Base-by-base conservation (phyloP, 2,888 invertebrate genomes). In the Agrochola litura region DNA sequence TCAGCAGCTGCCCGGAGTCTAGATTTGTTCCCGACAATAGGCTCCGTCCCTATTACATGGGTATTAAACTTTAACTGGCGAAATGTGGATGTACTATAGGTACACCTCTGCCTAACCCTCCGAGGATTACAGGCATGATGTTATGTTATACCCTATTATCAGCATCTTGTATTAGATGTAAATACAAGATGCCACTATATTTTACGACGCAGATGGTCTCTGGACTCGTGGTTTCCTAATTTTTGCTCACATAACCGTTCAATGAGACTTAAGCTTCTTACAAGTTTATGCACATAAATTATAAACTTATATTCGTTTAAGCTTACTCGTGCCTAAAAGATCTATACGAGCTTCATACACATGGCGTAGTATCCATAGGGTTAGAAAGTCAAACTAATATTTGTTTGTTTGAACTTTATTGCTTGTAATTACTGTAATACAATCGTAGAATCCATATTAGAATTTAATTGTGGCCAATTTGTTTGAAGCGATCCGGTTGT, bases 371-470 rank as follows among this genome's bases (percentile, higher is more conserved):
- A 58, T 46, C 14, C 54, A 25, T 19, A 43, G 60, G 61, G 60
- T 71, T 77, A 37, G 25, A 56, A 76, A 85, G 61, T 81, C 61
- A 83, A 85, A 83, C 82, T 71, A 71, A 46, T 52, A 56, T 65
- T 77, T 68, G 60, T 64, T 64, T 22, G n/a, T 10, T 67, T 69
- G 46, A 56, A 66, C 22, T 83, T 77, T 83, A 83, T 84, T 82
- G 77, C 70, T 71, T 65, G 72, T 37, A 60, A 56, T 77, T 64
- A 77, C 58, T 70, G 70, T 60, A 65, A 25, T 68, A 77, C 37
- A 74, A 65, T 75, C 52, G 41, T 46, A 25, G 58, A 79, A 73
- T 67, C 60, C 83, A 64, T 76, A 12, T 74, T 41, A 63, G 37
- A 43, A 25, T 61, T 56, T 49, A 52, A 60, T 64, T 30, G 49